phyloP scores from a whole-genome alignment of 2,888 invertebrate species.

The Eledona agricola region DNA sequence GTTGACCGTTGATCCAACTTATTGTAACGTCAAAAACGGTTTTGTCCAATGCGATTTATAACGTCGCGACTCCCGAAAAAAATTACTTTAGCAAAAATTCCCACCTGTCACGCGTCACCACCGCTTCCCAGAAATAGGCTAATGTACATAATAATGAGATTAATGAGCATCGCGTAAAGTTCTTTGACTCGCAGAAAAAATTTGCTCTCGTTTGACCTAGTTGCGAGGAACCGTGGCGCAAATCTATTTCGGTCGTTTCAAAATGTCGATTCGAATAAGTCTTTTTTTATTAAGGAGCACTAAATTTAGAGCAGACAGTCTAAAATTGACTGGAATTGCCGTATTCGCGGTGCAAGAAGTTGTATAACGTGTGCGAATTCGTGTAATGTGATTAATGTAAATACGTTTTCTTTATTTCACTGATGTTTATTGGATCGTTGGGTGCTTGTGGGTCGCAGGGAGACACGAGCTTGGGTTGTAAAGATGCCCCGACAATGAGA shows the following conservation, averaged over 20 bases:
- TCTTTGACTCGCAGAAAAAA: constrained; percentile 4
- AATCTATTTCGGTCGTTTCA: constrained; percentile 12
- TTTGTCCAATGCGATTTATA: constrained; percentile 7
- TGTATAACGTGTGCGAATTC: constrained; percentile 9
- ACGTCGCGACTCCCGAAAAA: constrained; percentile 2
- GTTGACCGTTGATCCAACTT: constrained; percentile 12
- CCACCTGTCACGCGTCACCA: constrained; percentile 13
- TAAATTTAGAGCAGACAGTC: constrained; percentile 24
- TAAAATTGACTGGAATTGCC: constrained; percentile 15
- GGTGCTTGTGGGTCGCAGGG: too few species aligned
- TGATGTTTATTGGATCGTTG: too few species aligned
- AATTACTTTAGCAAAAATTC: constrained; percentile 1
- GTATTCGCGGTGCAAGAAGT: constrained; percentile 17
- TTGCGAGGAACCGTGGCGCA: constrained; percentile 10
- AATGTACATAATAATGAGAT: constrained; percentile 5
- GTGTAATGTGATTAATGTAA: constrained; percentile 1
- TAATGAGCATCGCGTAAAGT: constrained; percentile 3
- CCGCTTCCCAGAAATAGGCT: constrained; percentile 12
- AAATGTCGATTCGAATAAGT: constrained; percentile 22
- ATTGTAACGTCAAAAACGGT: constrained; percentile 17
- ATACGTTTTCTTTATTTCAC: constrained; percentile 1
- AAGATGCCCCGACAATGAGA: too few species aligned
- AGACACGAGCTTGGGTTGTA: too few species aligned
- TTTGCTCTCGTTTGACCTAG: constrained; percentile 12
- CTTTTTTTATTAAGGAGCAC: constrained; percentile 7